phyloP scores from a whole-genome alignment of 2,113 vertebrate genomes.

The Onychostoma macrolepis region DNA sequence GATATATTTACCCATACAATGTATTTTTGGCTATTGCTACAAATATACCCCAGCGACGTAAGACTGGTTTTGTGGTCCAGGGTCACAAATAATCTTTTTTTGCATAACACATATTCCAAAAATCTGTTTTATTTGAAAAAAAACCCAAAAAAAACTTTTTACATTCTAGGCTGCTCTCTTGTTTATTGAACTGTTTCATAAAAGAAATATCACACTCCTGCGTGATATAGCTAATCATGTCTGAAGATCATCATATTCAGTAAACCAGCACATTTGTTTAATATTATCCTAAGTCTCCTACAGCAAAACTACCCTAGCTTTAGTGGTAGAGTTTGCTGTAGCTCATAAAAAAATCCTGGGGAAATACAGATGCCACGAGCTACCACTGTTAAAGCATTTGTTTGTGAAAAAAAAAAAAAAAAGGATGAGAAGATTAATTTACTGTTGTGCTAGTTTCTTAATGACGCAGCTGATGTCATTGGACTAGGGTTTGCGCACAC shows the following conservation, averaged over 20 bases:
- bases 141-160: too few relatives aligned
- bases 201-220: background rate
- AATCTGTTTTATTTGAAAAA: too few relatives aligned
- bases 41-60: too few relatives aligned
- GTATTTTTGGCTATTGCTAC: too few relatives aligned
- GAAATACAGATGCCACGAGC: constrained; percentile 63
- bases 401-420: constrained; percentile 58
- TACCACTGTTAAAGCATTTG: constrained; percentile 70
- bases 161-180: background rate
- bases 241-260: background rate
- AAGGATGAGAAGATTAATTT: constrained; percentile 74
- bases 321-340: constrained; percentile 27
- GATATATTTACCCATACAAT: too few relatives aligned
- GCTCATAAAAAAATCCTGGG: constrained; percentile 41
- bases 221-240: background rate
- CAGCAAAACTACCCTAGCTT: background rate
- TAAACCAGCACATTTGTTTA: background rate
- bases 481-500: constrained; percentile 61
- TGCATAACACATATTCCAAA: too few relatives aligned
- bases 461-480: constrained; percentile 70
- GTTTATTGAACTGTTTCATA: background rate
- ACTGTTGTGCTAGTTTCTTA: constrained; percentile 70
- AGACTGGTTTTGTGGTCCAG: too few relatives aligned
- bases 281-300: background rate
- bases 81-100: too few relatives aligned